Evolutionary conservation across 2,797 vertebrate species (phyloP), one percentile per base, ranked within the genome.

Genomic region (Trachops cirrhosus): DNA sequence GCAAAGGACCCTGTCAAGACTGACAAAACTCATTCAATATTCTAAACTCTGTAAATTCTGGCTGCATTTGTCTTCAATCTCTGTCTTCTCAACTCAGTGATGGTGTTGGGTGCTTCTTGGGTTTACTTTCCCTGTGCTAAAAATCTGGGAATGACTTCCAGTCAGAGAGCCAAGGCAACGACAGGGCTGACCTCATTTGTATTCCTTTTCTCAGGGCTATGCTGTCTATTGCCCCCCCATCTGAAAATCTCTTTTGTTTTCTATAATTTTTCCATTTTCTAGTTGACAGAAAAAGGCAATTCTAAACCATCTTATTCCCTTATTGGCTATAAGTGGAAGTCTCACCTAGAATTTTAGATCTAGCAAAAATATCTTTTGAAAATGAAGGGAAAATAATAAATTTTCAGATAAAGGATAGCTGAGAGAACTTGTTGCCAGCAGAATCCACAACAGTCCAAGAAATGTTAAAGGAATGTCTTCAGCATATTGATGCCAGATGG

Each of bases 321-420:
- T 26, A 34, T 64, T 70, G 34, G 22, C 34, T 59, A 11, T 75
- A 82, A 90, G 10, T 44, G 3, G 32, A 74, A 79, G 34, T 95
- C 39, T 93, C 64, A 71, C 44, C n/a, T 84, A 93, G 34, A 79
- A 95, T 73, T 90, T 64, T 74, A 64, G 12, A 80, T 59, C 3
- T 5, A 71, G 32, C 5, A 85, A 74, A 84, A 96, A 84, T 70
- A 85, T 78, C 14, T 62, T 85, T 92, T 62, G n/a, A 79, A 95
- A 89, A 93, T 79, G 57, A 92, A 94, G 59, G 26, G 22, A 93
- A 93, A 85, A 37, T 54, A 24, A 57, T 67, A 67, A 24, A 18
- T 41, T 80, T 94, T 80, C 59, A 84, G 50, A 89, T 16, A 84
- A 93, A 59, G 83, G 37, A 41, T 84, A 64, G 22, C 39, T 57